A percentile compares a stretch with the other conserved stretches of the same genome.
Evolutionary conservation across 2,113 vertebrate genomes (phyloP).

Genomic region (Peromyscus polionotus): DNA sequence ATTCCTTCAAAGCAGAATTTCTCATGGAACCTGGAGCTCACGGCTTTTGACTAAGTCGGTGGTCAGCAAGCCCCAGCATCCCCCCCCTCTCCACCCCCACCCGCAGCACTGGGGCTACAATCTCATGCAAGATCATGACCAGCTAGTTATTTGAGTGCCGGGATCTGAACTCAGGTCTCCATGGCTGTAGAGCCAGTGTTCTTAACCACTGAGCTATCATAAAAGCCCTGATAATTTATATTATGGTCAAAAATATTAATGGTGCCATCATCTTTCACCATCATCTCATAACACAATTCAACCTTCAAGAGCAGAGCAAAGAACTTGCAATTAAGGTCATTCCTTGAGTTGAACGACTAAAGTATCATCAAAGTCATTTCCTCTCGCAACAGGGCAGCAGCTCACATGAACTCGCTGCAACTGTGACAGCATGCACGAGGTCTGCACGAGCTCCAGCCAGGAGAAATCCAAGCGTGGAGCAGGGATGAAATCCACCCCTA

Average conservation of each 20-base stretch:
- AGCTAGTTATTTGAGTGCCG: background rate
- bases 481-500: too few relatives aligned
- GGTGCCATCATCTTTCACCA: background rate
- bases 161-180: background rate
- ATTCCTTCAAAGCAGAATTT: background rate
- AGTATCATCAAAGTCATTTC: background rate
- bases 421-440: background rate
- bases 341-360: background rate
- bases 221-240: background rate
- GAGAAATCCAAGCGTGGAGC: too few relatives aligned
- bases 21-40: too few relatives aligned
- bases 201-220: background rate
- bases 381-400: background rate
- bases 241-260: conserved; percentile 2
- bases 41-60: background rate
- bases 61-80: background rate
- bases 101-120: background rate
- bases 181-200: background rate
- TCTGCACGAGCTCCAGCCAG: background rate
- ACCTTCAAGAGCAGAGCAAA: background rate
- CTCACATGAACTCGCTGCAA: background rate
- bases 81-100: background rate
- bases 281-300: conserved; percentile 30
- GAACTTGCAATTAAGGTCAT: background rate
- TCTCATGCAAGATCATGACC: background rate